A percentile compares a stretch with the other conserved stretches of the same genome.
phyloP scores from a whole-genome alignment of 2,113 vertebrate genomes.

The Pteropus alecto region DNA sequence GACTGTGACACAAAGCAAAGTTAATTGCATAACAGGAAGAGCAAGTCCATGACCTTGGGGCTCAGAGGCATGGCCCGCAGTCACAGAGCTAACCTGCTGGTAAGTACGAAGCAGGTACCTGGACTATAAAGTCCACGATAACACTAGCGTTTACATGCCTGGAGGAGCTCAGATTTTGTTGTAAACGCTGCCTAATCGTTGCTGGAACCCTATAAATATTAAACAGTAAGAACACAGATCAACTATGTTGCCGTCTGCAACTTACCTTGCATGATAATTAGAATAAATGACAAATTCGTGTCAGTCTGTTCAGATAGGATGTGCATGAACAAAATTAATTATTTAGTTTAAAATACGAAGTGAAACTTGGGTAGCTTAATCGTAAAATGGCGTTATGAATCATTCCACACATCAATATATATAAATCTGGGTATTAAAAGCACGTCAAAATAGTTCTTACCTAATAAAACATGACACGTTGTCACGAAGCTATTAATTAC shows the following conservation, averaged over 20 bases:
- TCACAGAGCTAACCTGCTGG: background rate
- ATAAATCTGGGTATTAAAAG: conserved; percentile 60
- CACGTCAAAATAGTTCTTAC: conserved; percentile 64
- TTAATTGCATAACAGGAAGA: background rate
- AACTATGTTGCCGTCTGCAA: background rate
- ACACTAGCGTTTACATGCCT: background rate
- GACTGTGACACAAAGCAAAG: background rate
- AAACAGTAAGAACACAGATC: conserved; percentile 36
- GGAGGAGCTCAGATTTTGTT: background rate
- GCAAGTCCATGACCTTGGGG: background rate
- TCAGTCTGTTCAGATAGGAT: conserved; percentile 50
- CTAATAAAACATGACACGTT: conserved; percentile 68
- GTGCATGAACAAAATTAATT: conserved; percentile 31
- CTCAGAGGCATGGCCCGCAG: no score
- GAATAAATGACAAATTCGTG: conserved; percentile 62
- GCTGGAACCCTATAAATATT: conserved; percentile 57
- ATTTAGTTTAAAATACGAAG: conserved; percentile 56
- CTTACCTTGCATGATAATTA: conserved; percentile 65
- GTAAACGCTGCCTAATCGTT: background rate
- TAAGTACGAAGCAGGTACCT: background rate
- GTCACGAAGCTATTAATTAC: conserved; percentile 51
- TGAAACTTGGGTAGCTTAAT: conserved; percentile 50
- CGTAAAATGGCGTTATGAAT: conserved; percentile 63
- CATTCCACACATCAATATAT: conserved; percentile 1
- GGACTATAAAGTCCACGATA: background rate